phyloP scores from a whole-genome alignment of 2,888 invertebrate species.

The Hypomecis punctinalis region DNA sequence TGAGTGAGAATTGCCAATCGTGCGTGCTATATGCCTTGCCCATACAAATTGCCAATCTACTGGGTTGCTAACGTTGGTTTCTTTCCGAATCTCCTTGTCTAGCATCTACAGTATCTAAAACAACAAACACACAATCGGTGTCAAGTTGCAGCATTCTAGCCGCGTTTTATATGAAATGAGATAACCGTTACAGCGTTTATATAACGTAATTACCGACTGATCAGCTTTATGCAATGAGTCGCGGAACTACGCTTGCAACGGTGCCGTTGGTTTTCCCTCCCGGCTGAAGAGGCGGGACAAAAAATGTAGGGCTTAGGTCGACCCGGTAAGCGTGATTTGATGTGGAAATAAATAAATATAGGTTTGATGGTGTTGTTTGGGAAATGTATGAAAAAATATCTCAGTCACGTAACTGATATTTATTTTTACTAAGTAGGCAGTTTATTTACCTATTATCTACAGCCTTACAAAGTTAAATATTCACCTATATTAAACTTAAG shows the following conservation, averaged over 20 bases:
- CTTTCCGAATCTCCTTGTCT: no score
- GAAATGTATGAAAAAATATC: no score
- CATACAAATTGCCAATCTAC: no score
- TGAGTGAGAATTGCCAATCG: no score
- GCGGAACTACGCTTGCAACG: slow-evolving; percentile 46
- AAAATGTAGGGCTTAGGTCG: slow-evolving; percentile 6
- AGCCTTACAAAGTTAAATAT: no score
- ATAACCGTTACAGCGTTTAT: slow-evolving; percentile 43
- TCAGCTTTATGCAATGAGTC: slow-evolving; percentile 56
- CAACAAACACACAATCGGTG: slow-evolving; percentile 11
- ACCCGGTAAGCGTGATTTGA: not conserved
- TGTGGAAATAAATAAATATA: not conserved
- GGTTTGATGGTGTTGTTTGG: not conserved
- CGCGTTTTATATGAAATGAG: slow-evolving; percentile 37
- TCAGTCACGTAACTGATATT: no score
- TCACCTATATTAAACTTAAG: no score
- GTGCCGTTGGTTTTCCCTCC: slow-evolving; percentile 6
- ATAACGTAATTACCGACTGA: slow-evolving; percentile 39
- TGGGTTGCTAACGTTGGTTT: no score
- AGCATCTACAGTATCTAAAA: not conserved
- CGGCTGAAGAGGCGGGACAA: slow-evolving; percentile 1
- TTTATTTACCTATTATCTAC: no score
- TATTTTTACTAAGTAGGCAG: no score
- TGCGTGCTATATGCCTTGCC: no score
- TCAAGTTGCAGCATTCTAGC: slow-evolving; percentile 31